Evolutionary conservation across 2,888 invertebrate species (phyloP).

Genomic region (Palloptera scutellata): DNA sequence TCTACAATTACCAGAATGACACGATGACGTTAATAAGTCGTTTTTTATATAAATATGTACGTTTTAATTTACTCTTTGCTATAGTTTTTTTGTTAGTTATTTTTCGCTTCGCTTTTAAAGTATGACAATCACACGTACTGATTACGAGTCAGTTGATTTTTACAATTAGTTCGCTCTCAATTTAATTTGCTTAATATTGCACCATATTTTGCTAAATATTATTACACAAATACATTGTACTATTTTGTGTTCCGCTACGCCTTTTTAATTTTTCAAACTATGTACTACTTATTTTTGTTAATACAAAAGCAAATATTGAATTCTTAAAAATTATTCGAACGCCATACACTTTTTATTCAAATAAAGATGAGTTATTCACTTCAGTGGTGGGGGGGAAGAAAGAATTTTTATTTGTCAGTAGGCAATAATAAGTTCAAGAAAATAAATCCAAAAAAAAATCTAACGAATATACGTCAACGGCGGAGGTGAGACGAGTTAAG

Average conservation of each 20-base stretch:
- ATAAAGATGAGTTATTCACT: conserved; percentile 31
- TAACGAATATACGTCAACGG: conserved; percentile 50
- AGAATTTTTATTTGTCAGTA: conserved; percentile 20
- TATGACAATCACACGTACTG: conserved; percentile 37
- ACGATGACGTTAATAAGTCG: conserved; percentile 60
- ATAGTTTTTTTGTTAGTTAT: conserved; percentile 36
- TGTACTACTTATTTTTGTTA: background rate
- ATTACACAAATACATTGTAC: background rate
- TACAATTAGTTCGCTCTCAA: conserved; percentile 11
- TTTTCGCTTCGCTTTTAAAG: conserved; percentile 2
- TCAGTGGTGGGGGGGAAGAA: conserved; percentile 24
- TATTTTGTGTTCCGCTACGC: conserved; percentile 3
- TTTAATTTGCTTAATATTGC: conserved; percentile 5
- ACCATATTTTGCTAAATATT: conserved; percentile 2
- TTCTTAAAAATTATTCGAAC: conserved; percentile 27
- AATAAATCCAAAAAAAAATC: conserved; percentile 26
- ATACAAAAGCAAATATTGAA: conserved; percentile 5
- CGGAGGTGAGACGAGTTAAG: conserved; percentile 54
- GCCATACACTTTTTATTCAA: conserved; percentile 16
- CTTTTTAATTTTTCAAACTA: conserved; percentile 1
- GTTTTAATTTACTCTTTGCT: conserved; percentile 11
- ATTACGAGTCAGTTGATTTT: conserved; percentile 31
- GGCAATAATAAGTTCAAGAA: conserved; percentile 24
- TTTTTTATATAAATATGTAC: conserved; percentile 43
- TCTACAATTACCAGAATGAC: conserved; percentile 51